Evolutionary conservation across 2,888 invertebrate species (phyloP), one percentile per base, ranked within the genome.

Genomic region (Drosophila kanekoi): DNA sequence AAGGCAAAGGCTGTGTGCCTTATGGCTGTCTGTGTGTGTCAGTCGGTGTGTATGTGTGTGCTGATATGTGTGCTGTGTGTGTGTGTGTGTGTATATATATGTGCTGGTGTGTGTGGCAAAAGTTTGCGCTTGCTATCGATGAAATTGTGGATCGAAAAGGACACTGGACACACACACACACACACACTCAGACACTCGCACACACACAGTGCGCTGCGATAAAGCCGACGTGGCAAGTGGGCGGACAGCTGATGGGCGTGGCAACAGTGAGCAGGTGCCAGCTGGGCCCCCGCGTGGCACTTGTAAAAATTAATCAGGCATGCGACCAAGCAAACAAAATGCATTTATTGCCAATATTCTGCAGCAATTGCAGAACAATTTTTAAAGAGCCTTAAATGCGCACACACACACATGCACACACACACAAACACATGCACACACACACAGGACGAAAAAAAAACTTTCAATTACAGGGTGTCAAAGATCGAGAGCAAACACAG

Each of bases 251-350:
- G 28, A 18, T 38, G 56, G 64, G 76, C 60, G 73, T 76, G 64
- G 45, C 60, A 18, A 44, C 54, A 49, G 71, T 1, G 71, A 64
- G 58, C 53, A 54, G 49, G 35, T 52, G 37, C 28, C 18, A 56
- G 9, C n/a, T 23, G 51, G 51, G 35, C 35, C 35, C 40, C 49
- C 61, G 68, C 40, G 43, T 18, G 52, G 70, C 66, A 67, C 72
- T 76, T 84, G 87, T 83, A 86, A 83, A 88, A 85, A 86, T 85
- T 85, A 85, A 85, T 85, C 89, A 88, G 78, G 74, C 84, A 49
- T 73, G 68, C 67, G 47, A 52, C 54, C 54, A 38, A 65, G 53
- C 53, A 62, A 74, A 65, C 61, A 62, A 87, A 84, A 68, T 87
- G 81, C 67, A 73, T 61, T 68, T 72, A 73, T 63, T 53, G 56